Evolutionary conservation across 1,140 invertebrate genomes (phyloP), one percentile per base, ranked within the genome.

Genomic region (Chlorops oryzae): DNA sequence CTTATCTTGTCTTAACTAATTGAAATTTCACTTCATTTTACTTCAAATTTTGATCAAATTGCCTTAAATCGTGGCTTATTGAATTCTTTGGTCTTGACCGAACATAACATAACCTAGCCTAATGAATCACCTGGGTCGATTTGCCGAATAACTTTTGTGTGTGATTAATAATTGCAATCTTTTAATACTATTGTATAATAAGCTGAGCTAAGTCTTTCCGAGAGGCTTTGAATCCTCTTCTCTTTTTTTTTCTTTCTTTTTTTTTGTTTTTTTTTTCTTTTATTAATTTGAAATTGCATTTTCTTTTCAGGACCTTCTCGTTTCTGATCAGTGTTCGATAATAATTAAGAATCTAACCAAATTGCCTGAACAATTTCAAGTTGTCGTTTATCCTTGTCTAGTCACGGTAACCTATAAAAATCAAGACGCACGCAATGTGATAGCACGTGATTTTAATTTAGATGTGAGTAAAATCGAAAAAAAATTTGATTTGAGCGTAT

Each of bases 371-470:
- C 43, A 63, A 23, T 70, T 95, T 25, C 84, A 84, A 47, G 79
- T 77, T 40, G 82, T 88, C 23, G 80, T 96, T 21, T 87, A 95
- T 73, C 92, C 94, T 2, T 93, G 91, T 1, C 76, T 98, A 25
- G 80, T 94, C 47, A 83, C 86, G 10, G 55, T 67, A 23, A 70
- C 54, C 43, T 61, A 56, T 35, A 56, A 66, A 43, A 70, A 72
- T 62, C 20, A 58, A 0, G 35, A 59, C 3, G 69, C 65, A 12
- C 58, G 61, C 44, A 56, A 62, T 57, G 47, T 66, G 23, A 58
- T 72, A 40, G 48, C 56, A 24, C 58, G 51, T 42, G 63, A 70
- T 23, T 72, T 71, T 56, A 59, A 72, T 60, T 40, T 72, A 51
- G 40, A 54, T 54, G 69, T 71, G 47, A 66, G 57, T 59, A 3